These are phyloP conservation scores for Calliphora vomitoria DNA, from an alignment of 2,888 invertebrate genomes.

Conservation along the genomic window DNA sequence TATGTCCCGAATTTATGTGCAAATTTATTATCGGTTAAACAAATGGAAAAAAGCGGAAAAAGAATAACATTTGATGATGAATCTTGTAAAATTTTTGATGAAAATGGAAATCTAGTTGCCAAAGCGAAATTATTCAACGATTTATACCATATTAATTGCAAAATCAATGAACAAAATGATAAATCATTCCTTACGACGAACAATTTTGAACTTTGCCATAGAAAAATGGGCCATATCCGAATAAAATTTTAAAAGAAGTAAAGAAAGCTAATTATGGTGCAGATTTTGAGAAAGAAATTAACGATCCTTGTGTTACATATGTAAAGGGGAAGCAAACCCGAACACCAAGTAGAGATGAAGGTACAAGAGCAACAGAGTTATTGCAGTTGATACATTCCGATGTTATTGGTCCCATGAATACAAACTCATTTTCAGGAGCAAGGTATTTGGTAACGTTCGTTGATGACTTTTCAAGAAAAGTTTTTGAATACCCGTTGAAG, in stretches of 20 bases:
- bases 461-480: conserved; percentile 20
- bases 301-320: too few species aligned
- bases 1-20: not conserved
- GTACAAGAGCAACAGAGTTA: too few species aligned
- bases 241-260: too few species aligned
- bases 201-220: too few species aligned
- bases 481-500: not conserved
- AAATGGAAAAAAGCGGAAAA: not conserved
- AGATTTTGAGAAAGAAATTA: too few species aligned
- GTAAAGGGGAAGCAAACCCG: not conserved
- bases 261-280: too few species aligned
- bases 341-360: not conserved
- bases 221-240: too few species aligned
- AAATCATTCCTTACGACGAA: too few species aligned
- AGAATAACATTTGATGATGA: not conserved
- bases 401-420: not conserved
- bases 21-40: not conserved
- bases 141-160: too few species aligned
- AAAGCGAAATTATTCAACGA: not conserved
- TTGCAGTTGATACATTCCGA: not conserved
- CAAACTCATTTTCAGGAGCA: not conserved
- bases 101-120: not conserved
- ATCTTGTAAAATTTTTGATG: conserved; percentile 15
- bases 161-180: too few species aligned
- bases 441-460: conserved; percentile 10